Conservation (phyloP, 2,888 invertebrate genomes). For the Hirtodrosophila confusa region DNA sequence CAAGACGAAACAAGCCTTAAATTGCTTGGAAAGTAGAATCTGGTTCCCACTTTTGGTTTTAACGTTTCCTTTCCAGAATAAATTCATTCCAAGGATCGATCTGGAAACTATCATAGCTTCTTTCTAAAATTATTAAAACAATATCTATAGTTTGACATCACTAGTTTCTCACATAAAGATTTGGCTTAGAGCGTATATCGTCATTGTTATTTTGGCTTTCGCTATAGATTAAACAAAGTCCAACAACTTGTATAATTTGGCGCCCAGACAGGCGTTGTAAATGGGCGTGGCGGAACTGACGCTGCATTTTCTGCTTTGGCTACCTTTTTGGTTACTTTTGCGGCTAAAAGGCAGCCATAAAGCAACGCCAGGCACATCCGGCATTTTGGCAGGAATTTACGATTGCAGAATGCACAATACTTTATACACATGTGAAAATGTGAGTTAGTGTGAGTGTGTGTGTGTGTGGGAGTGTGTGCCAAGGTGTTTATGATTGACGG, state of each 20-base stretch:
- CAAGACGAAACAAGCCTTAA: no score
- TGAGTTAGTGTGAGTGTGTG: conserved; percentile 11
- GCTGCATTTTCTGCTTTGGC: conserved; percentile 33
- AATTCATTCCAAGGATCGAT: no score
- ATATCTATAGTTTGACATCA: conserved; percentile 4
- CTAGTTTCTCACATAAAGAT: background rate
- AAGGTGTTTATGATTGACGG: conserved; percentile 59
- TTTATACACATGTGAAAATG: conserved; percentile 10
- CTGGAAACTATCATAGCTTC: background rate
- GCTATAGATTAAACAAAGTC: conserved; percentile 4
- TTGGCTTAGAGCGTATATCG: background rate
- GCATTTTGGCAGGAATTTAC: conserved; percentile 66
- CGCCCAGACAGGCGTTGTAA: conserved; percentile 13
- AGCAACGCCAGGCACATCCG: conserved; percentile 68
- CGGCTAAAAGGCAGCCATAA: conserved; percentile 55
- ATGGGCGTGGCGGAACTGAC: conserved; percentile 56
- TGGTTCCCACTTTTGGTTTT: no score
- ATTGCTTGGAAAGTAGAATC: no score
- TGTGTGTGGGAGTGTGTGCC: conserved; percentile 8
- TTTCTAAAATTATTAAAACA: no score
- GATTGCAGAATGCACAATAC: conserved; percentile 56
- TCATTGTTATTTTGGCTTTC: conserved; percentile 2
- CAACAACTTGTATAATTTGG: background rate
- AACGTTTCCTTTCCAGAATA: no score
- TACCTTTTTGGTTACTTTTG: conserved; percentile 27